Evolutionary conservation across 2,888 invertebrate genomes (phyloP).

Genomic region (Esperia sulphurella): DNA sequence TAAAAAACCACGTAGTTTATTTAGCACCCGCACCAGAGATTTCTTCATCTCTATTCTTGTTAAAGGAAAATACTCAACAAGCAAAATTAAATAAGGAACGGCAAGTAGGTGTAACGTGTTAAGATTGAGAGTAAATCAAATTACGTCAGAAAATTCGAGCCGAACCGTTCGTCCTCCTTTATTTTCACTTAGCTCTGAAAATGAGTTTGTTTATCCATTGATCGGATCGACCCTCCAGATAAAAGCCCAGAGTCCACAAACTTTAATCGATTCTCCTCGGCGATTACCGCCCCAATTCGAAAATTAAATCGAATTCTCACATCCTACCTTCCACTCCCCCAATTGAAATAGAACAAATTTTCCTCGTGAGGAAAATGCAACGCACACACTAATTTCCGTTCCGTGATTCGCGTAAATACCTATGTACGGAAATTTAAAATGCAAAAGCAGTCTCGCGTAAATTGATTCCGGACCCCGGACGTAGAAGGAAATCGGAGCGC

Average conservation of each 20-base stretch:
- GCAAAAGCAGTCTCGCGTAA: constrained; percentile 57
- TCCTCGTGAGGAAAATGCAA: constrained; percentile 42
- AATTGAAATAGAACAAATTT: constrained; percentile 39
- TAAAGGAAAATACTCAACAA: too few species aligned
- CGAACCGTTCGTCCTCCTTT: constrained; percentile 33
- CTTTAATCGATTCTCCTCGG: constrained; percentile 54
- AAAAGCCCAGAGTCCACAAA: constrained; percentile 31
- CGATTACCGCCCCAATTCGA: constrained; percentile 43
- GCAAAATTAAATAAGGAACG: too few species aligned
- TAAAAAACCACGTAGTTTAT: too few species aligned
- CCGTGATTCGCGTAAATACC: constrained; percentile 47
- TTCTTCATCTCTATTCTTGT: too few species aligned
- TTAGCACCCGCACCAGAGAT: too few species aligned
- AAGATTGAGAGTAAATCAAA: background rate
- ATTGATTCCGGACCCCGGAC: constrained; percentile 61
- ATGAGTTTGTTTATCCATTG: constrained; percentile 39
- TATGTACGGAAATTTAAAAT: constrained; percentile 57
- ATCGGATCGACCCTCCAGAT: constrained; percentile 37
- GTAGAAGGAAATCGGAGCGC: constrained; percentile 46
- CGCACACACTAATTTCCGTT: constrained; percentile 71
- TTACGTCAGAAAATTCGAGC: background rate
- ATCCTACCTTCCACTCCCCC: constrained; percentile 34
- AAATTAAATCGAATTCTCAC: constrained; percentile 51
- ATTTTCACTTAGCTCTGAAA: constrained; percentile 33
- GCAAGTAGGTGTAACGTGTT: too few species aligned